phyloP scores from a whole-genome alignment of 2,888 invertebrate species.

The Luffia ferchaultella region DNA sequence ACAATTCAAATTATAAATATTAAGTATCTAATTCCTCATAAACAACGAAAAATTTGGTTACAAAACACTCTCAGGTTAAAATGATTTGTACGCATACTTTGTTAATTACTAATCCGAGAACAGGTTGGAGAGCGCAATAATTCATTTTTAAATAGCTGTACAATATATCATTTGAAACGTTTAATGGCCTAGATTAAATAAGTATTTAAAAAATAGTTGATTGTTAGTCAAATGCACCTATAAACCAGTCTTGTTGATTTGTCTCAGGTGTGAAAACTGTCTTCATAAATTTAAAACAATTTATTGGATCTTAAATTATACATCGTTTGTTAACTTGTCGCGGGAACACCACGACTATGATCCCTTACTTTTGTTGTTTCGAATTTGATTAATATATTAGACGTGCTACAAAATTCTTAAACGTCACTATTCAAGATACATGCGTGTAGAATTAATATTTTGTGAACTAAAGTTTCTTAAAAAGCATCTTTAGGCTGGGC shows the following conservation, averaged over 20 bases:
- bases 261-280: neutral
- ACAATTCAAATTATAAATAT: too few species aligned
- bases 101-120: conserved; percentile 29
- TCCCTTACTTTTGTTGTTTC: neutral
- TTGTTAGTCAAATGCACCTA: neutral
- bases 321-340: neutral
- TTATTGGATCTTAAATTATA: neutral
- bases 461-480: too few species aligned
- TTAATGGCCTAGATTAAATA: neutral
- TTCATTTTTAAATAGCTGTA: neutral
- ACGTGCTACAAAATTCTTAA: too few species aligned
- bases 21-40: too few species aligned
- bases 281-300: neutral
- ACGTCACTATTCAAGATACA: too few species aligned
- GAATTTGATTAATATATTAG: too few species aligned
- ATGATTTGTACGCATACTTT: conserved; percentile 5
- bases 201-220: neutral
- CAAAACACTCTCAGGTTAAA: too few species aligned
- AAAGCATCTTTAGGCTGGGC: too few species aligned
- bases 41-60: too few species aligned
- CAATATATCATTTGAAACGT: neutral
- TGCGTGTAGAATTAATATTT: too few species aligned
- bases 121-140: conserved; percentile 13
- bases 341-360: neutral
- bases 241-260: neutral